Evolutionary conservation across 2,797 vertebrate genomes (phyloP), one percentile per base, ranked within the genome.

Genomic region (Potorous gilbertii): DNA sequence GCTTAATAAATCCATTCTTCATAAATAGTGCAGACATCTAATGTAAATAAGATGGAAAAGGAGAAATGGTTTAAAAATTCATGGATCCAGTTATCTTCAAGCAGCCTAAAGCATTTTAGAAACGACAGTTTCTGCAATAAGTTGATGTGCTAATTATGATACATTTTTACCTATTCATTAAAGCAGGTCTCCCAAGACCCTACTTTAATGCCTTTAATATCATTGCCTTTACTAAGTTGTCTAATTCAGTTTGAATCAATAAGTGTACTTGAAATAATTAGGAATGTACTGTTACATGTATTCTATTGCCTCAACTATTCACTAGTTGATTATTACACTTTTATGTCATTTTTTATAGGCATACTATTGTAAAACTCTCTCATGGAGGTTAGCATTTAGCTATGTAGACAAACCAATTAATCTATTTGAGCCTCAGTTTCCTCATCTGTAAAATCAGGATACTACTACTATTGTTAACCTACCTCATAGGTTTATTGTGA

Each of bases 1-100:
- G 74, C 74, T 87, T 87, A 27, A 87, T 87, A 87, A 87, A 87
- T 87, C 74, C 74, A 87, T 87, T 87, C 74, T 87, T 87, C 74
- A 87, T 87, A 87, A 87, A 87, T 87, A 46, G 74, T 87, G 74
- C 21, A 87, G 74, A 87, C 50, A 87, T 87, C 21, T 87, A 87
- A 87, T 87, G 74, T 87, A 87, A 87, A 87, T 87, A 87, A 87
- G 74, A 50, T 50, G 46, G 74, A 50, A 87, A 81, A 87, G 74
- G 74, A 87, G 50, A 40, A 87, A 87, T 46, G 24, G 27, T 87
- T 87, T 87, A 87, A 87, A 87, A 87, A 87, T 87, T 87, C 74
- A 87, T 87, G 40, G 74, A 24, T 46, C 40, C 74, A 87, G 74
- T 87, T 50, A 87, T 87, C 74, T 87, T 87, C 74, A 87, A 87